Base-by-base conservation (phyloP, 2,888 invertebrate species). In the Rhyacophila evoluta region DNA sequence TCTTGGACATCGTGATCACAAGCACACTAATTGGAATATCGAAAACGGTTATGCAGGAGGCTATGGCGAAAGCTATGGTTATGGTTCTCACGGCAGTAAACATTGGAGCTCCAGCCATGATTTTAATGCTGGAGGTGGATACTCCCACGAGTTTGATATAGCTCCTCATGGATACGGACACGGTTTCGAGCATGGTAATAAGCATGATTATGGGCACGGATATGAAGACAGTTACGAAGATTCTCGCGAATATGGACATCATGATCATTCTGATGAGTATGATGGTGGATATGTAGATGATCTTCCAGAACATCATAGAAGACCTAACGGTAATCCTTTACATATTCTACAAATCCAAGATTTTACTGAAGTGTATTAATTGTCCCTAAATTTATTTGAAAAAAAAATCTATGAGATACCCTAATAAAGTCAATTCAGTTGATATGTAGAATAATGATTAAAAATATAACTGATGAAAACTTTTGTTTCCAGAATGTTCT, bases 401-500 rank as follows among this genome's bases (percentile, higher is more conserved):
- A n/a, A n/a, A n/a, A n/a, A n/a, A n/a, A n/a, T n/a, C n/a, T n/a
- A n/a, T n/a, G n/a, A n/a, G n/a, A n/a, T n/a, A n/a, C n/a, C n/a
- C n/a, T n/a, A n/a, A n/a, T n/a, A n/a, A n/a, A n/a, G n/a, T n/a
- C n/a, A n/a, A n/a, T n/a, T n/a, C n/a, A n/a, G n/a, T n/a, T n/a
- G n/a, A n/a, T n/a, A n/a, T n/a, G n/a, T n/a, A n/a, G n/a, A n/a
- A n/a, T n/a, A n/a, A n/a, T n/a, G n/a, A n/a, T n/a, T n/a, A n/a
- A n/a, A n/a, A n/a, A n/a, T n/a, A n/a, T n/a, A n/a, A n/a, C n/a
- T n/a, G n/a, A n/a, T n/a, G n/a, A n/a, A n/a, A n/a, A n/a, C n/a
- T n/a, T n/a, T n/a, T n/a, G n/a, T n/a, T n/a, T n/a, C n/a, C 84
- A 93, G 95, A 95, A 84, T 96, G 96, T 84, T 95, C 95, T 0